Conservation (phyloP, 2,797 vertebrate genomes). For the Ibycter americanus region DNA sequence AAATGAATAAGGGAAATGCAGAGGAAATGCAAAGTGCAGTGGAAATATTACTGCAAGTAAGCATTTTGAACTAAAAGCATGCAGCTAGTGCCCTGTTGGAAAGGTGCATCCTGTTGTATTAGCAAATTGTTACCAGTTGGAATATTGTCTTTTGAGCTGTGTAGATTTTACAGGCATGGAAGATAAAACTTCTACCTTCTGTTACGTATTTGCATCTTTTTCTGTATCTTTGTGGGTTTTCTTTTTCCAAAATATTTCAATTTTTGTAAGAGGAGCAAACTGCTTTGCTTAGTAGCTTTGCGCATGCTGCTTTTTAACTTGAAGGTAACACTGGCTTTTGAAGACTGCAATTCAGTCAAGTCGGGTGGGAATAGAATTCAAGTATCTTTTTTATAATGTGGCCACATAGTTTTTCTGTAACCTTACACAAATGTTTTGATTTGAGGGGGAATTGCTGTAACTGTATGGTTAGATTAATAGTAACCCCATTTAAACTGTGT, state of each 20-base stretch:
- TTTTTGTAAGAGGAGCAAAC: neutral
- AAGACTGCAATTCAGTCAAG: neutral
- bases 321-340: neutral
- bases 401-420: neutral
- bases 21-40: neutral
- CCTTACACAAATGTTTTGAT: neutral
- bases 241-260: neutral
- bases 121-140: neutral
- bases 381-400: neutral
- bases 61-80: neutral
- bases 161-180: neutral
- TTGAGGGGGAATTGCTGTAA: neutral
- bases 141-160: neutral
- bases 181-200: neutral
- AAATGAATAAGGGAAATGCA: neutral
- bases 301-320: neutral
- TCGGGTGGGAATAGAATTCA: neutral
- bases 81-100: neutral
- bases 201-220: neutral
- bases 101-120: conserved; percentile 29
- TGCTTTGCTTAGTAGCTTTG: neutral
- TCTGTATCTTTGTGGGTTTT: neutral
- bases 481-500: neutral
- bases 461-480: neutral
- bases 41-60: neutral